Evolutionary conservation across 2,113 vertebrate species (phyloP), one percentile per base, ranked within the genome.

Genomic region (Oreotrochilus melanogaster): DNA sequence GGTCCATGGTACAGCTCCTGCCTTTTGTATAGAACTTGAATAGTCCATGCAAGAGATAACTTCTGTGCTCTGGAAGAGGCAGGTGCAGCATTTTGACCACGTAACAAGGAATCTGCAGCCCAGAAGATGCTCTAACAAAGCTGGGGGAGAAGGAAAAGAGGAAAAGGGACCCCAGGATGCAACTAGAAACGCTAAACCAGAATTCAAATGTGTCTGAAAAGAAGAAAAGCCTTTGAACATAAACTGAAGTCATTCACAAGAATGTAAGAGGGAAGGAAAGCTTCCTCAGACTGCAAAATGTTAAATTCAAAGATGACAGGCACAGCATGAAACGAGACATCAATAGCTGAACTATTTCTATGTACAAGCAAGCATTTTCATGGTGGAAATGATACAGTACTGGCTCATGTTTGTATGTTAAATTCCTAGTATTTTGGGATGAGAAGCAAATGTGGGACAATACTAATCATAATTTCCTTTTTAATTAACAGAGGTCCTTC

Each of bases 401-500:
- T 95, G 93, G 88, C 87, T 94, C 79, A 11, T 3, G 56, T 72
- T 74, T 72, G 5, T 35, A 58, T 7, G 66, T 56, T 60, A 84
- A 45, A 76, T 47, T 64, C 74, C 66, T 5, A 30, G 79, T 47
- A 48, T 69, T 94, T 42, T 18, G 43, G 79, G 92, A 75, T 7
- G 45, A 89, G 74, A 33, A 76, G 71, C 2, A 15, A 91, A 78
- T 0, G 17, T n/a, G 86, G 75, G 65, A 78, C 28, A 17, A 67
- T 54, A 16, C 58, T 90, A 82, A 89, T 15, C 53, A 86, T 62
- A 15, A 87, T 94, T 96, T 95, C 95, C 91, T 95, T 86, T 93
- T 89, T 95, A 91, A 94, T 96, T 92, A 95, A 71, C 90, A 47
- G 72, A 75, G 88, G 88, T n/a, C 94, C 88, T 92, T 45, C 71